Base-by-base conservation (phyloP, 1,140 invertebrate species). In the Ips typographus region DNA sequence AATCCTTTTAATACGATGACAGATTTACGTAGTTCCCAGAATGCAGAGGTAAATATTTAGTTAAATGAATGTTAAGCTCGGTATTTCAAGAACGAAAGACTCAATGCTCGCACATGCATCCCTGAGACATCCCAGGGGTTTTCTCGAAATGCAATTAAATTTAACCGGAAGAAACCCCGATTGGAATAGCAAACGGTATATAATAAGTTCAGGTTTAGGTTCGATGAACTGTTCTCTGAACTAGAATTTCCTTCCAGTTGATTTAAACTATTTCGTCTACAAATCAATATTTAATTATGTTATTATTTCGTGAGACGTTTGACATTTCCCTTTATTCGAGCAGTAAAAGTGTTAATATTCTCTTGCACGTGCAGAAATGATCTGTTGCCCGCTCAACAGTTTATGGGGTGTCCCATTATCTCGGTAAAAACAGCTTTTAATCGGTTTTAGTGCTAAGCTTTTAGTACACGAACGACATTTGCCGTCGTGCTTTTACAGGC, bases 261-360 rank as follows among this genome's bases (percentile, higher is more conserved):
- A 22, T 8, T 49, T 49, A 8, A 49, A 49, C 7, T 49, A 8
- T 22, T 8, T 22, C 6, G 22, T 22, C 44, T 6, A 22, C 7
- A 49, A 49, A 49, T 49, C 44, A 49, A 49, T 49, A 49, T 49
- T 49, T 3, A 8, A 49, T 49, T 49, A 22, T 22, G 44, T 49
- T 49, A 49, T 49, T 49, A 49, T 6, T 49, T 22, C 7, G 7
- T 49, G 22, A 8, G 44, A 8, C 44, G 44, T 49, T 49, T 49
- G 44, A 49, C 44, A 49, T 49, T 49, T 49, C 22, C 22, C 22
- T 22, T 22, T 22, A 22, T 22, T 22, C 22, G 22, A 22, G 22
- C 22, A 22, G 22, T 22, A 22, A 22, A 22, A 22, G 22, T 22
- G 22, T 22, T 22, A 22, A 22, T 22, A 22, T 22, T 22, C 22